A percentile compares a stretch with the other conserved stretches of the same genome.
Evolutionary conservation across 1,140 invertebrate genomes (phyloP).

Genomic region (Steinernema khuongi): DNA sequence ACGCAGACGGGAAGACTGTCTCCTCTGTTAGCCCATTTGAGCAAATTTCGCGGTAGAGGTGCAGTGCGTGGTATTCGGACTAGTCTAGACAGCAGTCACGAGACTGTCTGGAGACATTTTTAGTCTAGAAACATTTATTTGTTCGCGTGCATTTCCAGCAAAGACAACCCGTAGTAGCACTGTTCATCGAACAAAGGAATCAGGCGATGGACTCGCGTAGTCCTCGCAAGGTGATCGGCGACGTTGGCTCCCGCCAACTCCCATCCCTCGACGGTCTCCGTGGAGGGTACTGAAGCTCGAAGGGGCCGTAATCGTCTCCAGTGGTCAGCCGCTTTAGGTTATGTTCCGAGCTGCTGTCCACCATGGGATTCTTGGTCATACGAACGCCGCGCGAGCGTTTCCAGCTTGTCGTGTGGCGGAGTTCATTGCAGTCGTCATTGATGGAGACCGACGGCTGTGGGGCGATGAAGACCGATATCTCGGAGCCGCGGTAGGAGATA

Average conservation of each 20-base stretch:
- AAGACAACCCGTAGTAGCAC: too few species aligned
- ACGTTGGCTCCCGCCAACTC: background rate
- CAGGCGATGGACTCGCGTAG: background rate
- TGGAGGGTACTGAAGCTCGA: constrained; percentile 5
- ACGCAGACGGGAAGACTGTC: too few species aligned
- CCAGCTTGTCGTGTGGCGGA: constrained; percentile 3
- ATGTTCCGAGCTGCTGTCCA: constrained; percentile 6
- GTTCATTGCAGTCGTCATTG: background rate
- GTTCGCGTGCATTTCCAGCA: too few species aligned
- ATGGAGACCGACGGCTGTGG: constrained; percentile 27
- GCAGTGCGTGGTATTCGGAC: too few species aligned
- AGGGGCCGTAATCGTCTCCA: background rate
- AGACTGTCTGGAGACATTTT: too few species aligned
- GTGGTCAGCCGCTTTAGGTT: background rate
- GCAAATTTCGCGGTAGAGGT: too few species aligned
- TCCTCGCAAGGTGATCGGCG: background rate
- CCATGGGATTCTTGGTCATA: constrained; percentile 5
- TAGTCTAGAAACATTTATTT: too few species aligned
- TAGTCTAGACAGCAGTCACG: too few species aligned
- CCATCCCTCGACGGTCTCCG: background rate
- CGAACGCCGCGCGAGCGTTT: background rate
- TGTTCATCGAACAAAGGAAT: too few species aligned
- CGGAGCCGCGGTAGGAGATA: constrained; percentile 40
- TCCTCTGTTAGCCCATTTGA: too few species aligned
- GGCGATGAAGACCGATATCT: constrained; percentile 37